Evolutionary conservation across 2,113 vertebrate genomes (phyloP), one percentile per base, ranked within the genome.

Genomic region (Tetrax tetrax): DNA sequence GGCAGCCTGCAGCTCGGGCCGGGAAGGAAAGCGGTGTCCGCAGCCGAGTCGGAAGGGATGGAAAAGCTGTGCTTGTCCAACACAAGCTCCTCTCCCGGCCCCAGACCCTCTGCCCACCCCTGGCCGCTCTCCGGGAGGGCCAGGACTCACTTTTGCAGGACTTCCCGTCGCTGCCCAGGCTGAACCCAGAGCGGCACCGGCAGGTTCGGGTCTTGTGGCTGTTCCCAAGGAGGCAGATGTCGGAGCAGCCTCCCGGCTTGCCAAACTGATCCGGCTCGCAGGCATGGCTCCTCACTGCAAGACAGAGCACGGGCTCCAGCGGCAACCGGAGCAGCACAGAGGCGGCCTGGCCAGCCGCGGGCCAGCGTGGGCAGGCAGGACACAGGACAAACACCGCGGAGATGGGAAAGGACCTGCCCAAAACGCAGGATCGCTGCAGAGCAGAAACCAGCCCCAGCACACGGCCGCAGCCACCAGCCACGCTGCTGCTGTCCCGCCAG

Each of bases 181-280:
- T 99, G 97, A 99, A 99, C 2, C 99, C 99, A 0, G 99, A 99
- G 63, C 99, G 98, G 91, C 99, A 99, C 35, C 99, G 99, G 97
- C 99, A 99, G 28, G 99, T 99, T 25, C 99, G 98, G 3, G 98
- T 98, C 97, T 99, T 99, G 98, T 99, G 99, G 97, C 98, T 99
- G 98, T 99, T 99, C 86, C 98, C 98, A 1, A 99, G 98, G 65
- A 99, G 98, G 92, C 99, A 99, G 97, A 99, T 99, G 94, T 99
- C 99, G 0, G 99, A 99, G 98, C 99, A 99, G 89, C 99, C 99
- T 1, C 99, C 99, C 0, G 99, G 98, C 80, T 99, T 99, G 78
- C 98, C 98, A 1, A 99, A 99, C 97, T 99, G 99, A 85, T 99
- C 99, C 0, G 98, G 93, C 77, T 99, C 99, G 9, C 99, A 99